Base-by-base conservation (phyloP, 2,113 vertebrate species). In the Malurus cyaneus region DNA sequence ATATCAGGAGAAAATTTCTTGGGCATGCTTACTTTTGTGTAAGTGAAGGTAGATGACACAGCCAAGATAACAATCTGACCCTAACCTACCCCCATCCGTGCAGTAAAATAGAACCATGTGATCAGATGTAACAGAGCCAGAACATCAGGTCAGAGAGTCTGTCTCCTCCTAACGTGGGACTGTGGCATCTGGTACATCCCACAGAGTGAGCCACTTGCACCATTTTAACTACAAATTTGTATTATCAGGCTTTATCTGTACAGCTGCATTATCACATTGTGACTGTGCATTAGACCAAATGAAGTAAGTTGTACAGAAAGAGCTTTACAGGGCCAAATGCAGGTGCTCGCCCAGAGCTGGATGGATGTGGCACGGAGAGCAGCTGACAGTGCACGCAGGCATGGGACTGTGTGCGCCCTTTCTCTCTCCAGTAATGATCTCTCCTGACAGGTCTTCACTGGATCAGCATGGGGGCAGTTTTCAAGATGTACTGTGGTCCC, bases 31-130 rank as follows among this genome's bases (percentile, higher is more conserved):
- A 49, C 44, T 95, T 89, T 73, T 67, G 41, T 44, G 50, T 47
- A 84, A 74, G 47, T 71, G 65, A 77, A 89, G 41, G 69, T 52
- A 57, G n/a, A 50, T 32, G 46, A 26, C 60, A 52, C 1, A 1
- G 80, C 36, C 46, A 86, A 86, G 93, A 85, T 76, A 95, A 91
- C 31, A 80, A 74, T n/a, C 53, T 92, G 77, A 93, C 78, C 56
- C 85, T 62, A 90, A 56, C 32, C 57, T 73, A 59, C 53, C 13
- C 5, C 16, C 28, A n/a, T 32, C 49, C 16, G 39, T 71, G 60
- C 29, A 78, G 47, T 64, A 94, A 85, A 93, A 46, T 29, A 6
- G 18, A 92, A 60, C 28, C 18, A 19, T 46, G 5, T 41, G 84
- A 95, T 86, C n/a, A 70, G 64, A 36, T 41, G 12, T 13, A 84